A percentile compares a stretch with the other conserved stretches of the same genome.
Conservation (phyloP, 2,797 vertebrate species). For the Epinephelus awoara region DNA sequence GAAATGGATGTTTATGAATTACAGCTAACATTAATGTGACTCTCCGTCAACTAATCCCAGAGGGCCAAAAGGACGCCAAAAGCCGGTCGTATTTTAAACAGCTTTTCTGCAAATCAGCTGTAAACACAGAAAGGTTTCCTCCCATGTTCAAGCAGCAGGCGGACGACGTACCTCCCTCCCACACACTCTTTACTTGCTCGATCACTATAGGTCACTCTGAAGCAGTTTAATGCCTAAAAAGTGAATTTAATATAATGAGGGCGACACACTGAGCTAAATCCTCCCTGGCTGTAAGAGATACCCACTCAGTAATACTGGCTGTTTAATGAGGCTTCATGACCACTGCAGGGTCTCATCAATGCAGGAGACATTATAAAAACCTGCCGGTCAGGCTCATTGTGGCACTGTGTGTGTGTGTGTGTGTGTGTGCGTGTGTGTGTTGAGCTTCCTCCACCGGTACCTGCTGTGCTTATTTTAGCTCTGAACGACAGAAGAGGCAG, state of each 20-base stretch:
- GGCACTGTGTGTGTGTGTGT: conserved; percentile 14
- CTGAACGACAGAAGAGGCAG: conserved; percentile 44
- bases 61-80: too few species aligned
- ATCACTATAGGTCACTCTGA: conserved; percentile 34
- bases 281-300: conserved; percentile 42
- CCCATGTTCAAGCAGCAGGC: not conserved
- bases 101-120: not conserved
- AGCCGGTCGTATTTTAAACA: not conserved
- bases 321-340: conserved; percentile 66
- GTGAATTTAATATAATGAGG: conserved; percentile 55
- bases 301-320: conserved; percentile 37
- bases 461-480: conserved; percentile 68
- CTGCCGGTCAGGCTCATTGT: conserved; percentile 28
- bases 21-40: not conserved
- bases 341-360: conserved; percentile 43
- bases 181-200: not conserved
- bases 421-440: conserved; percentile 25
- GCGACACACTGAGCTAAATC: conserved; percentile 48
- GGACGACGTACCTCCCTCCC: not conserved
- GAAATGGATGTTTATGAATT: conserved; percentile 3
- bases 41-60: not conserved
- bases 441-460: conserved; percentile 44
- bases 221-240: conserved; percentile 46
- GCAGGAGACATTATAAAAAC: conserved; percentile 51
- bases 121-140: conserved; percentile 7